Percentiles rank a stretch among this genome's conserved stretches.
Evolutionary conservation across 2,888 invertebrate species (phyloP).

Genomic region (Adela reaumurella): DNA sequence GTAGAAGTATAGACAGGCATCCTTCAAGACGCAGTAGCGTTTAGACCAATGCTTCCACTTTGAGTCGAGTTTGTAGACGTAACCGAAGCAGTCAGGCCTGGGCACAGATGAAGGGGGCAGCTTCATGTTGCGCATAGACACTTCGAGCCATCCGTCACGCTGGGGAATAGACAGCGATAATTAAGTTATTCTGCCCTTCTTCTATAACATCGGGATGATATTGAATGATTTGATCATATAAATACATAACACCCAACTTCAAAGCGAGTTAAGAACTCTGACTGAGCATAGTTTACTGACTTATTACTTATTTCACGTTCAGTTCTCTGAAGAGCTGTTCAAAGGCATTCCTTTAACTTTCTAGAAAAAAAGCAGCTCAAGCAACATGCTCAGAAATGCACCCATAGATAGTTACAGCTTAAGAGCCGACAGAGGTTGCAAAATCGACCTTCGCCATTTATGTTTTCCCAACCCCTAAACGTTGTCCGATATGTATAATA

Average conservation of each 20-base stretch:
- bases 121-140: conserved; percentile 75
- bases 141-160: conserved; percentile 52
- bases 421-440: too few species aligned
- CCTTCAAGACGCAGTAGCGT: conserved; percentile 91
- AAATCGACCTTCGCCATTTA: too few species aligned
- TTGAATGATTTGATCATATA: not conserved
- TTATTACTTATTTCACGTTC: too few species aligned
- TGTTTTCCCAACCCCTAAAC: too few species aligned
- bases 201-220: not conserved
- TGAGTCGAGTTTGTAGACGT: conserved; percentile 80
- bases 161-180: conserved; percentile 16
- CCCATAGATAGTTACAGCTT: too few species aligned
- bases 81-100: conserved; percentile 90
- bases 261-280: too few species aligned
- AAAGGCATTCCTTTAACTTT: too few species aligned
- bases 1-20: conserved; percentile 93
- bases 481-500: too few species aligned
- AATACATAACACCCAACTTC: not conserved
- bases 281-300: too few species aligned
- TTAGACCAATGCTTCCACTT: conserved; percentile 89
- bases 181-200: not conserved
- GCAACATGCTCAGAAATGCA: too few species aligned
- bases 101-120: conserved; percentile 76
- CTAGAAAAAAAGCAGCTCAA: too few species aligned
- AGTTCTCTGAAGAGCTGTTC: too few species aligned